A percentile compares a stretch with the other conserved stretches of the same genome.
These are phyloP conservation scores for Lordiphosa collinella DNA, from an alignment of 1,140 invertebrate genomes.

Conservation along the genomic window DNA sequence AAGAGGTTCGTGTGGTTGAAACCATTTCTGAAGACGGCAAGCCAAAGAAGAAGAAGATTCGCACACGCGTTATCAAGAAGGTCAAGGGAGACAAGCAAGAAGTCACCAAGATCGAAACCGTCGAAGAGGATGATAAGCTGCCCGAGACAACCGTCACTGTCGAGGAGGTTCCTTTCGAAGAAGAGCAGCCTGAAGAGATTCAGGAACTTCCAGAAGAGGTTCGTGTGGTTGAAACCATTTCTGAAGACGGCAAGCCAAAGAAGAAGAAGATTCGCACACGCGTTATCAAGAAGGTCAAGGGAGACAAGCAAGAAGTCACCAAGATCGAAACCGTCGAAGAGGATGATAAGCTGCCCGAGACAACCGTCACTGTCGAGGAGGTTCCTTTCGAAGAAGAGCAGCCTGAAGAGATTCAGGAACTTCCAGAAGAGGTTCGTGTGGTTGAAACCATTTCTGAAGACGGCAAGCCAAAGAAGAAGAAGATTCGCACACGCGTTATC, in stretches of 20 bases:
- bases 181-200: slow-evolving; percentile 30
- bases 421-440: background rate
- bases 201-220: background rate
- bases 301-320: slow-evolving; percentile 1
- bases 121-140: slow-evolving; percentile 58
- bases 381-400: background rate
- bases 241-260: background rate
- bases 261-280: slow-evolving; percentile 1
- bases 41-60: slow-evolving; percentile 4
- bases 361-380: background rate
- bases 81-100: slow-evolving; percentile 64
- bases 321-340: slow-evolving; percentile 1
- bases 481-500: background rate
- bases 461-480: background rate
- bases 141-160: slow-evolving; percentile 60
- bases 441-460: background rate
- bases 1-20: slow-evolving; percentile 52
- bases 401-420: slow-evolving; percentile 1
- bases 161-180: slow-evolving; percentile 35
- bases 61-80: slow-evolving; percentile 54
- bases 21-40: slow-evolving; percentile 1
- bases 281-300: slow-evolving; percentile 3
- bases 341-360: background rate
- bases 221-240: background rate
- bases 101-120: slow-evolving; percentile 69